Evolutionary conservation across 2,113 vertebrate genomes (phyloP).

Genomic region (Litocranius walleri): DNA sequence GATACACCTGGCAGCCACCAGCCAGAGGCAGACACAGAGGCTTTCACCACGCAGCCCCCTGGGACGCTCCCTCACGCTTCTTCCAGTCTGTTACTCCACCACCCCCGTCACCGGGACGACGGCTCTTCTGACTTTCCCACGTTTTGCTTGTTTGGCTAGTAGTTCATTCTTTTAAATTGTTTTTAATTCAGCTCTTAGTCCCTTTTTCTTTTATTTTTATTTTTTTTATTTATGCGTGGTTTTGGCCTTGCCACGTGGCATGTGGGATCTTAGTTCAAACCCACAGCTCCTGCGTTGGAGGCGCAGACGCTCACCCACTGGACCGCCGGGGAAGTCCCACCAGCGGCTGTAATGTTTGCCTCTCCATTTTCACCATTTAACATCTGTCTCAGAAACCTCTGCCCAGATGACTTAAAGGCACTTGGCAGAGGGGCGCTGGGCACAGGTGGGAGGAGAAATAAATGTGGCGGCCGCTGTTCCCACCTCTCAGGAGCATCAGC

Average conservation of each 20-base stretch:
- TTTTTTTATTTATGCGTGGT: background rate
- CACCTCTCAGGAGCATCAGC: background rate
- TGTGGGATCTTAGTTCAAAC: background rate
- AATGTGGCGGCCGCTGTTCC: accelerated
- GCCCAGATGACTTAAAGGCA: background rate
- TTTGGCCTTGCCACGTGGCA: background rate
- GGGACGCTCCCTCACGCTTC: background rate
- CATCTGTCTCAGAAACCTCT: background rate
- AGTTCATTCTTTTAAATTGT: background rate
- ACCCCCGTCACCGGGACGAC: background rate
- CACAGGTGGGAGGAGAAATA: background rate
- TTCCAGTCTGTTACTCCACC: background rate
- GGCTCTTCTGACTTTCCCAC: background rate
- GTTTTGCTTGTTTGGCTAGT: background rate
- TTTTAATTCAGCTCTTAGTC: background rate
- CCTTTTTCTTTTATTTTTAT: background rate
- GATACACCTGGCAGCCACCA: background rate
- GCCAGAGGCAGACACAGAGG: background rate
- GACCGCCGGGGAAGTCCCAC: accelerated
- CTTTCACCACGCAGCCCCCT: no score
- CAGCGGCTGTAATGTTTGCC: background rate
- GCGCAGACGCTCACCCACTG: background rate
- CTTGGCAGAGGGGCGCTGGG: background rate
- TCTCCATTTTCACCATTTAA: background rate
- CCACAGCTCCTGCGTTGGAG: background rate